Evolutionary conservation across 2,113 vertebrate genomes (phyloP).

Genomic region (Salvelinus namaycush): DNA sequence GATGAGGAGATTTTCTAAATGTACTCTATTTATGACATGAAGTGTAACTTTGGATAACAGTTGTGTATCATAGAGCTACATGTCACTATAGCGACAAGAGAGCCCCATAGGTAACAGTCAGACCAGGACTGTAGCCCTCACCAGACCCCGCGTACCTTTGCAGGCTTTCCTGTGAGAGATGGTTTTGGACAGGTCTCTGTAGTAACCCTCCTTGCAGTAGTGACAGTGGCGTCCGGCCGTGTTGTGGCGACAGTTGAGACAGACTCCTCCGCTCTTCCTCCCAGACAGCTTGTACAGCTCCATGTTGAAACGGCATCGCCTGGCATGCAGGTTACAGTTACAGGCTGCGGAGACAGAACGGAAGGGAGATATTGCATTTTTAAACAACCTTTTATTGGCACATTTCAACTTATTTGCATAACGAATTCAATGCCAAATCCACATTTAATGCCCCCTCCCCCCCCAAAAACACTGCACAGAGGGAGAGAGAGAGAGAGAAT

Average conservation of each 20-base stretch:
- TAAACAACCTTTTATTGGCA: no score
- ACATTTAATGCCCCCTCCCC: no score
- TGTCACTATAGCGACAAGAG: no score
- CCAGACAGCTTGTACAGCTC: constrained; percentile 95
- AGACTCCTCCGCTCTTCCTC: constrained; percentile 92
- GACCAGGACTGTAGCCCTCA: background rate
- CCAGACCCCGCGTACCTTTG: constrained; percentile 80
- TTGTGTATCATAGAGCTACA: no score
- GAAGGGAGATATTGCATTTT: background rate
- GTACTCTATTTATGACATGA: no score
- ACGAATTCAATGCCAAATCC: background rate
- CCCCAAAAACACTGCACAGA: background rate
- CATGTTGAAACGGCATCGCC: constrained; percentile 97
- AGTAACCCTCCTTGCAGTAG: constrained; percentile 97
- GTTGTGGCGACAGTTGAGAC: constrained; percentile 96
- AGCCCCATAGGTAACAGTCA: no score
- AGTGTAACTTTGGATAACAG: no score
- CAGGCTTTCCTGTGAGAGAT: constrained; percentile 96
- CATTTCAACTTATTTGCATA: no score
- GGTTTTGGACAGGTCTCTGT: constrained; percentile 91
- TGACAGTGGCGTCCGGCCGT: constrained; percentile 95
- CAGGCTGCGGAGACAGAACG: constrained; percentile 76
- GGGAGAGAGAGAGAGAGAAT: background rate
- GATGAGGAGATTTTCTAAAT: no score
- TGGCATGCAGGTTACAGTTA: constrained; percentile 94